Conservation (phyloP, 2,113 vertebrate species). For the Leptobrachium ailaonicum region DNA sequence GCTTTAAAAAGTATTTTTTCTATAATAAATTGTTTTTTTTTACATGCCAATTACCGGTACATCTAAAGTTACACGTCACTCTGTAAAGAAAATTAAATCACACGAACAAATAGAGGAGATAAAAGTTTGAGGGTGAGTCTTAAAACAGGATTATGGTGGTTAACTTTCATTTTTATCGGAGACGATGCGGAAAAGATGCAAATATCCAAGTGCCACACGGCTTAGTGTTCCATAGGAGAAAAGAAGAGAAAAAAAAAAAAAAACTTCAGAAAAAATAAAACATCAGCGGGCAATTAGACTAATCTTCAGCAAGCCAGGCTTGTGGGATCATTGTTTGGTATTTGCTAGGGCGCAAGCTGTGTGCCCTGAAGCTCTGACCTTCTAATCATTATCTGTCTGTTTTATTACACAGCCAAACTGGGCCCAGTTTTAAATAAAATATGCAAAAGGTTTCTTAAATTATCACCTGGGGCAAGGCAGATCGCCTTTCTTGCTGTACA, state of each 20-base stretch:
- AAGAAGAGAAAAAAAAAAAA: slow-evolving; percentile 56
- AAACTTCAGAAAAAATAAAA: slow-evolving; percentile 90
- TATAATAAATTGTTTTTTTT: slow-evolving; percentile 71
- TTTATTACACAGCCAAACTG: slow-evolving; percentile 99
- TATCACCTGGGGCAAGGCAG: slow-evolving; percentile 99
- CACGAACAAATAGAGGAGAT: no score
- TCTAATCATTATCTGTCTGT: slow-evolving; percentile 99
- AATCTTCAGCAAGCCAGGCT: slow-evolving; percentile 91
- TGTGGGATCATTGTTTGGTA: slow-evolving; percentile 93
- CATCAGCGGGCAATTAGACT: slow-evolving; percentile 99
- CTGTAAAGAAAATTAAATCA: no score
- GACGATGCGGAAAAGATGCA: slow-evolving; percentile 45
- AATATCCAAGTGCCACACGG: slow-evolving; percentile 57
- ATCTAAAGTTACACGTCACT: no score
- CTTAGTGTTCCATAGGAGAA: slow-evolving; percentile 57
- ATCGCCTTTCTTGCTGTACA: slow-evolving; percentile 99
- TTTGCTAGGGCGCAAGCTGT: slow-evolving; percentile 95
- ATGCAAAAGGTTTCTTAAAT: slow-evolving; percentile 99
- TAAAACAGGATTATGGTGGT: background rate
- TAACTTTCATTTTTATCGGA: slow-evolving; percentile 40
- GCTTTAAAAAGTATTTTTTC: slow-evolving; percentile 98
- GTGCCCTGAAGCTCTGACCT: slow-evolving; percentile 99
- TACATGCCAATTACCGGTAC: no score
- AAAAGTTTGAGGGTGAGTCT: no score
- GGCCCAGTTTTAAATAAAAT: slow-evolving; percentile 99